phyloP scores from a whole-genome alignment of 2,797 vertebrate genomes.

The Micropoecilia bifurca region DNA sequence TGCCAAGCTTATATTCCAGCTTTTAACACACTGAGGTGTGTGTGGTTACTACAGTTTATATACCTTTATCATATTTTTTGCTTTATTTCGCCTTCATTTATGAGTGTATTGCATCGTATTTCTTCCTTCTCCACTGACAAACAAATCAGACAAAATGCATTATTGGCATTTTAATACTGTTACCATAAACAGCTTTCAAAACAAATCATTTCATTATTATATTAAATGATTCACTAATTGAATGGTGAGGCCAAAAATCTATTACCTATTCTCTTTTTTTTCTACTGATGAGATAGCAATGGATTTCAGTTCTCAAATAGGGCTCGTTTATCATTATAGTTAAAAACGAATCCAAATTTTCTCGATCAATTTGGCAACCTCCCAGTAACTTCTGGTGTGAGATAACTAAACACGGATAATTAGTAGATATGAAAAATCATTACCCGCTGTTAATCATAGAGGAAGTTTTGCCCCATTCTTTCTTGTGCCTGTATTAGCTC shows the following conservation, averaged over 20 bases:
- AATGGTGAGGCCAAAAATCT: conserved; percentile 50
- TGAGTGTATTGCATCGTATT: neutral
- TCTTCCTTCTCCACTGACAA: neutral
- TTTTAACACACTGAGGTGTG: neutral
- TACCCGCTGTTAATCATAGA: conserved; percentile 65
- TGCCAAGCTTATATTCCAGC: neutral
- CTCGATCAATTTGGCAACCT: conserved; percentile 61
- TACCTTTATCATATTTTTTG: neutral
- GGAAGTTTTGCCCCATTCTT: conserved; percentile 63
- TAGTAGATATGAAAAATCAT: conserved; percentile 68
- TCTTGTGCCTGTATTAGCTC: conserved; percentile 57
- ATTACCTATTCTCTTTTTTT: conserved; percentile 56
- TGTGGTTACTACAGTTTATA: neutral
- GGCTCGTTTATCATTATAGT: conserved; percentile 54
- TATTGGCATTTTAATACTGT: conserved; percentile 29
- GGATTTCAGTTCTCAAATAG: conserved; percentile 53
- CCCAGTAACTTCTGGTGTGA: conserved; percentile 62
- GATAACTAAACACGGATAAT: conserved; percentile 77
- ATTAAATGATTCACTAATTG: conserved; percentile 47
- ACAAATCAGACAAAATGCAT: neutral
- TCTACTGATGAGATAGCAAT: conserved; percentile 47
- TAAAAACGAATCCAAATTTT: conserved; percentile 59
- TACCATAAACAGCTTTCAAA: conserved; percentile 40
- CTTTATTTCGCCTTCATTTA: neutral
- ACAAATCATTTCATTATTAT: conserved; percentile 42